Evolutionary conservation across 2,797 vertebrate genomes (phyloP), one percentile per base, ranked within the genome.

Genomic region (Eremophila alpestris): DNA sequence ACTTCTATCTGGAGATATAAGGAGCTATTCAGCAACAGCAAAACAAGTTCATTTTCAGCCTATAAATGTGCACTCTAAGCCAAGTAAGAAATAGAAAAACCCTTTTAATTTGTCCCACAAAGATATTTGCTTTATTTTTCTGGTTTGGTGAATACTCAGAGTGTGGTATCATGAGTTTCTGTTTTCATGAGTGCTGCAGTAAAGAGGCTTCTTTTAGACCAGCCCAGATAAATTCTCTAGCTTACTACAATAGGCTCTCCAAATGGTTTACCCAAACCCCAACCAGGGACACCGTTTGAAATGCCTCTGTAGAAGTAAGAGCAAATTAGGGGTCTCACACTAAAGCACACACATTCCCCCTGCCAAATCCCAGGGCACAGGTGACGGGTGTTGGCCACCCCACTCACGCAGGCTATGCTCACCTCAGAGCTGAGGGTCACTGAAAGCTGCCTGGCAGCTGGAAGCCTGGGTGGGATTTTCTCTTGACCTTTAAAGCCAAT

Each of bases 371-470:
- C 24, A 26, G 43, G 26, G 18, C 27, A 13, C 24, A 22, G 10
- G 51, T 40, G 34, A 13, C 0, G 10, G 46, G 4, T 6, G 19
- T 17, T 73, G 43, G 36, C 52, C 43, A 24, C 24, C 23, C 54
- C 2, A 1, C 22, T 5, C n/a, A 36, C 1, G 0, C 46, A n/a
- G 34, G 9, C 45, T 9, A 0, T 7, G 17, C 59, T 76, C 54
- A 49, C 71, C 75, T 76, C 10, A 19, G 30, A 64, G 49, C 7
- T 1, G 36, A 38, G 45, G 9, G 13, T 55, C 67, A 4, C 56
- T 41, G 74, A 41, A 70, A 71, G 23, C 62, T 69, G 20, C 46
- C 55, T 22, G 40, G n/a, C 65, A 62, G 18, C n/a, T 55, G 51
- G 43, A 68, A 73, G 15, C 23, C 36, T 9, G 7, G 5, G 16